Evolutionary conservation across 2,888 invertebrate genomes (phyloP).

Genomic region (Panopea generosa): DNA sequence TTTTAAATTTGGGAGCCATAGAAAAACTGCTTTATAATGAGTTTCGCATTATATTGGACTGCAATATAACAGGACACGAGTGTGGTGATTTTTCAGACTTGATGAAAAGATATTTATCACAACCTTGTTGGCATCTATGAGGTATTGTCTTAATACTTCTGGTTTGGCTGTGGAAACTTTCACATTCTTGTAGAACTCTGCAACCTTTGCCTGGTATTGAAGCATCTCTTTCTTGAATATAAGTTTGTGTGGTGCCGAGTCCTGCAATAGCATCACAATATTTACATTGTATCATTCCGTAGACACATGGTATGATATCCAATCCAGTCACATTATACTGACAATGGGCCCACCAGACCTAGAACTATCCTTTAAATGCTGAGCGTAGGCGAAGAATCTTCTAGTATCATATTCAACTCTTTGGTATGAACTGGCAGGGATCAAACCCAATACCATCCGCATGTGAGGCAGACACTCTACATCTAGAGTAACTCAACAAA

Average conservation of each 20-base stretch:
- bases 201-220: neutral
- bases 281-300: too few species aligned
- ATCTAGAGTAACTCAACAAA: too few species aligned
- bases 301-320: too few species aligned
- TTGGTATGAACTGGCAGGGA: neutral
- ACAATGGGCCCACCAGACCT: too few species aligned
- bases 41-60: too few species aligned
- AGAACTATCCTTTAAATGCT: neutral
- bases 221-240: constrained; percentile 4
- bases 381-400: neutral
- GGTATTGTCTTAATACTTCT: neutral
- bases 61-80: too few species aligned
- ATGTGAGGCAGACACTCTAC: too few species aligned
- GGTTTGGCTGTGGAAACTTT: neutral
- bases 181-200: neutral
- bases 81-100: too few species aligned
- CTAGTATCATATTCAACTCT: neutral
- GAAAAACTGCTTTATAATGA: too few species aligned
- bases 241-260: constrained; percentile 10
- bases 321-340: too few species aligned
- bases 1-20: too few species aligned
- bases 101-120: neutral
- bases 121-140: neutral
- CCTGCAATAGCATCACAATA: neutral
- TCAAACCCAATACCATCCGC: neutral